A percentile compares a stretch with the other conserved stretches of the same genome.
Conservation (phyloP, 1,140 invertebrate genomes). For the Parapsyche elsis region DNA sequence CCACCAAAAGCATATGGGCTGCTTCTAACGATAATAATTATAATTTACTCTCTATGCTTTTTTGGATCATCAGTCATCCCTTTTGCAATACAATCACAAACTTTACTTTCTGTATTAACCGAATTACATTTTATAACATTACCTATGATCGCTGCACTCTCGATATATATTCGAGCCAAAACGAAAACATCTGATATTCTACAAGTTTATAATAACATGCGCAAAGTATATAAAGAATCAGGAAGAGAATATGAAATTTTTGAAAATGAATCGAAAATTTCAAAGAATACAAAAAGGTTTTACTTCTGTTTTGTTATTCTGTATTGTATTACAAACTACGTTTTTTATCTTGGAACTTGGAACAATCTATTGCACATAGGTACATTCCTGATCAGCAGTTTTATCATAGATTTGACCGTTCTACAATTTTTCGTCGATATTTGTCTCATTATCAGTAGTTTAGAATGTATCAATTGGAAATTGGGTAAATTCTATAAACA, state of each 20-base stretch:
- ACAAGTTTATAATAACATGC: background rate
- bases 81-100: too few relatives aligned
- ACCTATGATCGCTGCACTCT: background rate
- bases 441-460: background rate
- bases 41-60: too few relatives aligned
- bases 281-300: background rate
- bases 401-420: background rate
- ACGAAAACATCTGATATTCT: background rate
- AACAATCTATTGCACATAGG: background rate
- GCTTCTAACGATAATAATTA: too few relatives aligned
- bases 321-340: background rate
- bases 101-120: too few relatives aligned
- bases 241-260: background rate
- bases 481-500: background rate
- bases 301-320: background rate
- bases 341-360: background rate
- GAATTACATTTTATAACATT: background rate
- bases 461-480: background rate
- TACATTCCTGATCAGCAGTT: background rate
- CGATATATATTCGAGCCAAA: background rate
- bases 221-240: background rate
- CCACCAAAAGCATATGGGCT: too few relatives aligned
- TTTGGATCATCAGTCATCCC: too few relatives aligned
- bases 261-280: background rate
- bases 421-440: background rate